Evolutionary conservation across 2,888 invertebrate species (phyloP).

Genomic region (Ectemnius cavifrons): DNA sequence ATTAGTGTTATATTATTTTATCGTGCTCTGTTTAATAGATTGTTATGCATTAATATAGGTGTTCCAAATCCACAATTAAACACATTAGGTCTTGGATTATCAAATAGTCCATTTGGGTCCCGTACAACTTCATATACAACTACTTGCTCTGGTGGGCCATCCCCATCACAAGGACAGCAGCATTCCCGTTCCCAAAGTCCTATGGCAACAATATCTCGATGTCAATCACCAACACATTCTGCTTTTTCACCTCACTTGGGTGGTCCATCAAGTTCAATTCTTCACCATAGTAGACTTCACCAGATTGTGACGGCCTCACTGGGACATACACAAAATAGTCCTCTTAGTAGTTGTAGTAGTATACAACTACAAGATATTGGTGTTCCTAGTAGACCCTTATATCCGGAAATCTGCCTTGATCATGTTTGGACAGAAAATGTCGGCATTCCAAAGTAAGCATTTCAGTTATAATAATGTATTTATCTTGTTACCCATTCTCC

Average conservation of each 20-base stretch:
- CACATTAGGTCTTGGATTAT: slow-evolving; percentile 55
- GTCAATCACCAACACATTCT: slow-evolving; percentile 75
- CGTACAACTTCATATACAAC: slow-evolving; percentile 71
- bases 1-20: background rate
- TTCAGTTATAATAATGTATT: background rate
- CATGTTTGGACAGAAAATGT: slow-evolving; percentile 91
- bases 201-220: slow-evolving; percentile 79
- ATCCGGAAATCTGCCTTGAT: slow-evolving; percentile 93
- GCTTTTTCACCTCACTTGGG: slow-evolving; percentile 69
- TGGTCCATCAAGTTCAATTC: slow-evolving; percentile 57
- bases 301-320: slow-evolving; percentile 69
- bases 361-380: slow-evolving; percentile 66
- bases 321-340: slow-evolving; percentile 66
- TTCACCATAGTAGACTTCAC: slow-evolving; percentile 70
- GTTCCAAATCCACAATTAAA: slow-evolving; percentile 66
- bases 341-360: slow-evolving; percentile 64
- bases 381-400: slow-evolving; percentile 81
- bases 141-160: slow-evolving; percentile 67
- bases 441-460: slow-evolving; percentile 73
- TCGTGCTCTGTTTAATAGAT: background rate
- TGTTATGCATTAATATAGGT: slow-evolving; percentile 44
- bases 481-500: slow-evolving; percentile 7
- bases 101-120: slow-evolving; percentile 71
- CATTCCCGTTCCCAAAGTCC: slow-evolving; percentile 79
- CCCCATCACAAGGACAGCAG: slow-evolving; percentile 69